A percentile compares a stretch with the other conserved stretches of the same genome.
Conservation (phyloP, 2,797 vertebrate species). For the Nannoperca obscura region DNA sequence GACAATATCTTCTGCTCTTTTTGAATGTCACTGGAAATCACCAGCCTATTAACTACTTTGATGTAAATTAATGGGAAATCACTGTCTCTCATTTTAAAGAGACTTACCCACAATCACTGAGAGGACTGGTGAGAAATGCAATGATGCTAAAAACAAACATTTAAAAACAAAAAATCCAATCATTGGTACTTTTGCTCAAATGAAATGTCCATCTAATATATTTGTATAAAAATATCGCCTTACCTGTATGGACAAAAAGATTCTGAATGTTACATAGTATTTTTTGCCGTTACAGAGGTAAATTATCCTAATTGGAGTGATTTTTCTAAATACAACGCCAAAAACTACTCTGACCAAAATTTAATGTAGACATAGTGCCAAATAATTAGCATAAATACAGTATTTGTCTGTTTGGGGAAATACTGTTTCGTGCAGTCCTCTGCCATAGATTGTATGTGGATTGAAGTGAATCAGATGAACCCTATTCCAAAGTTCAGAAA, state of each 20-base stretch:
- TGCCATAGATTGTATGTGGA: constrained; percentile 38
- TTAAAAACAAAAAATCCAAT: constrained; percentile 30
- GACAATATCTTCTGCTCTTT: constrained; percentile 61
- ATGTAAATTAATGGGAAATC: constrained; percentile 66
- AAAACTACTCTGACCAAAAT: constrained; percentile 78
- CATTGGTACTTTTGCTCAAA: constrained; percentile 64
- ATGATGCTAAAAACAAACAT: constrained; percentile 34
- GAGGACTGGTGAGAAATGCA: constrained; percentile 50
- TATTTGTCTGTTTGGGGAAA: constrained; percentile 56
- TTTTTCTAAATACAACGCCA: constrained; percentile 62
- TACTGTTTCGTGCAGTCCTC: constrained; percentile 31
- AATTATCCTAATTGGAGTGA: constrained; percentile 66
- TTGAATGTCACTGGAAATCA: constrained; percentile 81
- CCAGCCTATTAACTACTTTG: constrained; percentile 76
- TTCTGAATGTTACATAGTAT: constrained; percentile 69
- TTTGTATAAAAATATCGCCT: constrained; percentile 64
- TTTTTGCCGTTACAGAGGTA: constrained; percentile 57
- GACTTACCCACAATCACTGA: constrained; percentile 59
- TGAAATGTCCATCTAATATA: constrained; percentile 54
- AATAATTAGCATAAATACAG: constrained; percentile 55
- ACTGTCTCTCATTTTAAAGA: constrained; percentile 68
- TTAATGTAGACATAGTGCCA: constrained; percentile 75
- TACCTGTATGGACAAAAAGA: constrained; percentile 58
- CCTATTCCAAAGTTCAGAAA: constrained; percentile 23
- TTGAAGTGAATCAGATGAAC: constrained; percentile 34